phyloP scores from a whole-genome alignment of 2,888 invertebrate species.

The Pherbina coryleti region DNA sequence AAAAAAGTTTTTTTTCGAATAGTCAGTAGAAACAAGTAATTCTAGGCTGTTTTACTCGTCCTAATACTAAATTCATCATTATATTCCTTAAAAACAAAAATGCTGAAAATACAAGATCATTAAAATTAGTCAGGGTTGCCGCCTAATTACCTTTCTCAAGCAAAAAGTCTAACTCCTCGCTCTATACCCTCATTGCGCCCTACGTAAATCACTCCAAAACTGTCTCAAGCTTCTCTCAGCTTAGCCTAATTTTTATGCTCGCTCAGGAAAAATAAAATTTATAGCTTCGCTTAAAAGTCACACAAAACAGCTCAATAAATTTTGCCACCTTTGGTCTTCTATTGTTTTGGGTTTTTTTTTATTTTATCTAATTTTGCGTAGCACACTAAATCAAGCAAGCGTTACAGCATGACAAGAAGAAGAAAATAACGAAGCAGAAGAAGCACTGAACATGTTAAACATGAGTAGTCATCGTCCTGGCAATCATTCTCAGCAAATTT shows the following conservation, averaged over 20 bases:
- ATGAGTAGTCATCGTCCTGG: slow-evolving; percentile 27
- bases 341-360: not conserved
- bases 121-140: not conserved
- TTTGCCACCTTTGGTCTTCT: slow-evolving; percentile 14
- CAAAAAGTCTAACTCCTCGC: not conserved
- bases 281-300: not conserved
- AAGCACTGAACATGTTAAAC: slow-evolving; percentile 2
- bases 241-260: slow-evolving; percentile 9
- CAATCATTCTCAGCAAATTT: slow-evolving; percentile 39
- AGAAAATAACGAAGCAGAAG: slow-evolving; percentile 23
- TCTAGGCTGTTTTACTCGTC: too few species aligned
- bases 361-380: slow-evolving; percentile 49
- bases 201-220: slow-evolving; percentile 21
- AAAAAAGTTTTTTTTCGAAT: too few species aligned
- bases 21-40: too few species aligned
- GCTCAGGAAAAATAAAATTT: not conserved
- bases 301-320: slow-evolving; percentile 34
- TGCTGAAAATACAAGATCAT: not conserved
- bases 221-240: not conserved
- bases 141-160: too few species aligned
- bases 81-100: too few species aligned
- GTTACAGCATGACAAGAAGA: slow-evolving; percentile 25
- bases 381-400: slow-evolving; percentile 50
- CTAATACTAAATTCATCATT: too few species aligned
- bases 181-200: not conserved